Conservation (phyloP, 2,113 vertebrate species). For the Clarias gariepinus region DNA sequence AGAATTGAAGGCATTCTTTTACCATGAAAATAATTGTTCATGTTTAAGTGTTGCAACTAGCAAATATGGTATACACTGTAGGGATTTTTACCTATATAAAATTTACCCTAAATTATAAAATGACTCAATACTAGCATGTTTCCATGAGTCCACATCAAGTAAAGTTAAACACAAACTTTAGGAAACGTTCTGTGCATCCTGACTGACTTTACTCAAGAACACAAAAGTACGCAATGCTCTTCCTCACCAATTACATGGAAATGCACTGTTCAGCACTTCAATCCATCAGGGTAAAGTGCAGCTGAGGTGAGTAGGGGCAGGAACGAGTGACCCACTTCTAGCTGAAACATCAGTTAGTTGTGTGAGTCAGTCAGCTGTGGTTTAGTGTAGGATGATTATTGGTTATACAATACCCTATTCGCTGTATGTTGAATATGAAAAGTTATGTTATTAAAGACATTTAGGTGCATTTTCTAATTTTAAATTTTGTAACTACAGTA, state of each 20-base stretch:
- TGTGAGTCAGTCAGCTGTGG: not conserved
- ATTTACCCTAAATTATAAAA: too few species aligned
- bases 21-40: too few species aligned
- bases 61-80: too few species aligned
- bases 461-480: too few species aligned
- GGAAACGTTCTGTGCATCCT: not conserved
- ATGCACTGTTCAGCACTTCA: not conserved
- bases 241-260: constrained; percentile 2
- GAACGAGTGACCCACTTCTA: constrained; percentile 2
- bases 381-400: not conserved
- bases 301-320: not conserved
- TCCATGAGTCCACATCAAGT: too few species aligned
- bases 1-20: too few species aligned
- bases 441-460: too few species aligned
- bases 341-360: not conserved
- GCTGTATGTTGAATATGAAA: not conserved
- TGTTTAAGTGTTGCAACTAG: too few species aligned
- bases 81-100: too few species aligned
- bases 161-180: not conserved
- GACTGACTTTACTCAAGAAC: not conserved
- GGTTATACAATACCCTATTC: not conserved
- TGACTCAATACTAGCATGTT: not conserved
- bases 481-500: too few species aligned
- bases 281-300: not conserved
- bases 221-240: not conserved